These are phyloP conservation scores for Melieria crassipennis DNA, from an alignment of 2,888 invertebrate genomes.

Conservation along the genomic window DNA sequence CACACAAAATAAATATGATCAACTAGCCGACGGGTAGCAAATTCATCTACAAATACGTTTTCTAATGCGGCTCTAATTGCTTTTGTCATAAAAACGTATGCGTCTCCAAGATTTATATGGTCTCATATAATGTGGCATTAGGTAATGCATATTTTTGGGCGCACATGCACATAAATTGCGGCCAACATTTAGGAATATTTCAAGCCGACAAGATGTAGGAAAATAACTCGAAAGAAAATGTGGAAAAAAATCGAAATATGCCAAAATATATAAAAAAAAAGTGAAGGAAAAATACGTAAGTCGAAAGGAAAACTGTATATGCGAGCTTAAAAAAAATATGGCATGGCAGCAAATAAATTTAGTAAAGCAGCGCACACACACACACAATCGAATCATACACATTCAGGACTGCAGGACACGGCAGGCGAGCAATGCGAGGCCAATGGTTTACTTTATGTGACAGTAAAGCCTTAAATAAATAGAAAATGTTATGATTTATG, in stretches of 20 bases:
- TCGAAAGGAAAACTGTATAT: too few relatives aligned
- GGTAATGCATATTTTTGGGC: slow-evolving; percentile 23
- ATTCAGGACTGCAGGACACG: not conserved
- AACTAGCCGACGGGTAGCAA: too few relatives aligned
- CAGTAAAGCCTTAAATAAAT: slow-evolving; percentile 14
- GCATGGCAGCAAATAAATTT: slow-evolving; percentile 15
- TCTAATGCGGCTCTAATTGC: slow-evolving; percentile 15
- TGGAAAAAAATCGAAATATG: too few relatives aligned
- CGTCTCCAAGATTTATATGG: slow-evolving; percentile 18
- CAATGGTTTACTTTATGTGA: slow-evolving; percentile 4
- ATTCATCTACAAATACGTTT: not conserved
- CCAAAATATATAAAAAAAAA: too few relatives aligned
- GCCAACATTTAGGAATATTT: too few relatives aligned
- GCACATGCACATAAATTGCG: not conserved
- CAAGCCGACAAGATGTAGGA: too few relatives aligned
- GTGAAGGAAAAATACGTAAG: too few relatives aligned
- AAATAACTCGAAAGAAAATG: too few relatives aligned
- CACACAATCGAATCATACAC: not conserved
- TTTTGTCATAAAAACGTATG: slow-evolving; percentile 18
- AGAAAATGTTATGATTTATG: slow-evolving; percentile 21
- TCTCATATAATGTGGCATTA: not conserved
- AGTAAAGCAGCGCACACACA: slow-evolving; percentile 35
- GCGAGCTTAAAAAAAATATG: too few relatives aligned
- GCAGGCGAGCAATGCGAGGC: too few relatives aligned
- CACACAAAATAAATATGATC: too few relatives aligned